These are phyloP conservation scores for Choloepus didactylus DNA, from an alignment of 2,797 vertebrate species.

Conservation along the genomic window DNA sequence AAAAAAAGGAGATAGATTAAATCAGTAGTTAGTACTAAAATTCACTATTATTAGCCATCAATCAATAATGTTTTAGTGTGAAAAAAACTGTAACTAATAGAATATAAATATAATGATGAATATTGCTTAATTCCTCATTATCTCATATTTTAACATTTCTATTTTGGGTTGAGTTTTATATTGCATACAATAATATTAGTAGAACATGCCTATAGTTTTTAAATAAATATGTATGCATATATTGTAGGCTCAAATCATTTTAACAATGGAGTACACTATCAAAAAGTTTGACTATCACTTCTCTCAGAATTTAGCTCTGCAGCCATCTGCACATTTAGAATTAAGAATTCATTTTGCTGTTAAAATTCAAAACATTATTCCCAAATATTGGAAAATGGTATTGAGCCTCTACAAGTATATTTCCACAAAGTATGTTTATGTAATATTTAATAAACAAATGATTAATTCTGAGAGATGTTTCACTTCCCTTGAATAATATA, in stretches of 20 bases:
- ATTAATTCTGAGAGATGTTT: background rate
- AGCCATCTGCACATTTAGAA: background rate
- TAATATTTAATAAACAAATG: background rate
- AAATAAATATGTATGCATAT: background rate
- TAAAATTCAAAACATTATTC: conserved; percentile 20
- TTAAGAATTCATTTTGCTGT: background rate
- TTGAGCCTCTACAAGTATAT: background rate
- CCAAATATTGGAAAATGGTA: conserved; percentile 28
- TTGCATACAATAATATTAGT: background rate
- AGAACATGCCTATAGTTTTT: background rate
- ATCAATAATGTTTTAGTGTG: background rate
- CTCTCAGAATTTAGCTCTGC: background rate
- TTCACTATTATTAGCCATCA: background rate
- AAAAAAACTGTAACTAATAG: background rate
- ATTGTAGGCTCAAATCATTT: background rate
- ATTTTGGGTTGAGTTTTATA: background rate
- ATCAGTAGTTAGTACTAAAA: background rate
- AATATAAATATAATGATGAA: background rate
- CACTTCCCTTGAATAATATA: background rate
- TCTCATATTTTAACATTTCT: background rate
- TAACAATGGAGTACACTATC: background rate
- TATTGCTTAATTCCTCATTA: background rate
- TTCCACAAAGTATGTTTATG: background rate
- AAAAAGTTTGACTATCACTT: background rate
- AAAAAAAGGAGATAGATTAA: background rate